Percentiles rank a stretch among this genome's conserved stretches.
These are phyloP conservation scores for Nicator chloris DNA, from an alignment of 2,113 vertebrate genomes.

Conservation along the genomic window DNA sequence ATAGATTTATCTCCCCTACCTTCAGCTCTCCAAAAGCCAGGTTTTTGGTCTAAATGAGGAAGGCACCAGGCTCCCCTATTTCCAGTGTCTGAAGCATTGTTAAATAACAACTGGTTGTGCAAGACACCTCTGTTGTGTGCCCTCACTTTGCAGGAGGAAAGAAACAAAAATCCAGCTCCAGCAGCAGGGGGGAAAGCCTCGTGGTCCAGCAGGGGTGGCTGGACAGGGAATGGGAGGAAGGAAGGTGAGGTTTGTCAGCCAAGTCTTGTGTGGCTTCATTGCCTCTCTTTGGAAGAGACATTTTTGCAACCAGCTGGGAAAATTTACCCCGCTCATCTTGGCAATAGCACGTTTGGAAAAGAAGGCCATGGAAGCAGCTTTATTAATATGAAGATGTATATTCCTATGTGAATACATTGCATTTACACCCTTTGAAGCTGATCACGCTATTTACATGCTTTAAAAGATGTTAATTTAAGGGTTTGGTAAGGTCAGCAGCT, in stretches of 20 bases:
- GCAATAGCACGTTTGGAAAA: neutral
- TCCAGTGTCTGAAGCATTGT: neutral
- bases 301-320: neutral
- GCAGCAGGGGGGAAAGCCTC: neutral
- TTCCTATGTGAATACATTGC: neutral
- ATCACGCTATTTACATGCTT: neutral
- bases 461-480: neutral
- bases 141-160: neutral
- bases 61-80: neutral
- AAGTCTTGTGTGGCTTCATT: neutral
- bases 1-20: neutral
- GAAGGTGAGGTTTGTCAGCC: neutral
- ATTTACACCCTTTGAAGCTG: neutral
- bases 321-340: neutral
- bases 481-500: neutral
- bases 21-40: neutral
- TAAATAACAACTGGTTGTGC: neutral
- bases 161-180: neutral
- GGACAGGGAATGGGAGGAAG: neutral
- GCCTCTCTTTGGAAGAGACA: neutral
- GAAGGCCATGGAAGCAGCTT: neutral
- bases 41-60: neutral
- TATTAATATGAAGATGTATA: rapidly evolving
- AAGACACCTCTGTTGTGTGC: neutral
- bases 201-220: neutral